A percentile compares a stretch with the other conserved stretches of the same genome.
These are phyloP conservation scores for Hippocampus abdominalis DNA, from an alignment of 2,113 vertebrate genomes.

Conservation along the genomic window DNA sequence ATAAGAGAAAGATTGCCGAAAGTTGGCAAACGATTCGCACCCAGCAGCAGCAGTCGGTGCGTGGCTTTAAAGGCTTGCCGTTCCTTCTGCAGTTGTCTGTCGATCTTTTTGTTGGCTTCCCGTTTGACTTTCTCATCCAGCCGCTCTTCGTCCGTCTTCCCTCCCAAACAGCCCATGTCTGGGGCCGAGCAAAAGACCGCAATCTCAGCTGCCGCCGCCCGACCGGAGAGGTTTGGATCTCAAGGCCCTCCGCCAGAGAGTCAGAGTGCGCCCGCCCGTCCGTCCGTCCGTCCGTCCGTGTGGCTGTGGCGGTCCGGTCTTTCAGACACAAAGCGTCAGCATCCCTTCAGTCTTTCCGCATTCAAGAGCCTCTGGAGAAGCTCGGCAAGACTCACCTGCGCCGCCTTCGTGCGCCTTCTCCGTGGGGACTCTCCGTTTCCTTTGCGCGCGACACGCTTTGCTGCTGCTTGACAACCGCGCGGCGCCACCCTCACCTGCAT, in stretches of 20 bases:
- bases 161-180: constrained; percentile 66
- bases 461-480: not conserved
- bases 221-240: not conserved
- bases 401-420: not conserved
- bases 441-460: not conserved
- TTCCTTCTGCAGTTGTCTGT: constrained; percentile 71
- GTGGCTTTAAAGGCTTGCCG: constrained; percentile 83
- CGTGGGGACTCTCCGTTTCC: constrained; percentile 25
- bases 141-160: constrained; percentile 62
- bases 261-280: not conserved
- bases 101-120: constrained; percentile 68
- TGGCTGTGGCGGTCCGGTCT: not conserved
- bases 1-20: no score
- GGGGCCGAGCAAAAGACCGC: no score
- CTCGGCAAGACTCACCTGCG: not conserved
- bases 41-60: constrained; percentile 84
- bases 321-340: not conserved
- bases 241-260: not conserved
- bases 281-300: not conserved
- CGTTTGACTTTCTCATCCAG: constrained; percentile 61
- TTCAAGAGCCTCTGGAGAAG: not conserved
- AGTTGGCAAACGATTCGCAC: constrained; percentile 59
- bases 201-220: not conserved
- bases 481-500: not conserved
- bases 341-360: not conserved